Evolutionary conservation across 2,888 invertebrate genomes (phyloP), one percentile per base, ranked within the genome.

Genomic region (Rhamphomyia laevipes): DNA sequence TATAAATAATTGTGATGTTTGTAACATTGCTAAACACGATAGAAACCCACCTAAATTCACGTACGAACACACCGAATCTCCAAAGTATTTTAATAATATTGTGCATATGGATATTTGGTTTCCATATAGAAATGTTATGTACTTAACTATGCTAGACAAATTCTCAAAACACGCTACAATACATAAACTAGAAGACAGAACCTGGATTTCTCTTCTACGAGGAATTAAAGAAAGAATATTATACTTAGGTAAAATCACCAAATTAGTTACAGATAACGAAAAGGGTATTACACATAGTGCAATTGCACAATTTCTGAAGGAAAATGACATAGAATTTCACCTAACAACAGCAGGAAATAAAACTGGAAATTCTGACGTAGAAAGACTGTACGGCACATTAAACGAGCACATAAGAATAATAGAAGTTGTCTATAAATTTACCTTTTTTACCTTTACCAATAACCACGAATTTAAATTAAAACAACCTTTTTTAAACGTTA

Each of bases 321-420:
- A 49, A 31, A 50, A 50, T 16, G 7, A 27, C 6, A 50, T 46
- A 21, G 35, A 42, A 7, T 41, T 43, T 7, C 52, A 52, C 23
- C 3, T 44, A 15, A 52, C 48, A 13, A 51, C 50, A 10, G 37
- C 50, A 23, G 31, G 37, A 16, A 37, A 27, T 13, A 50, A 53
- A 47, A 49, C 53, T 13, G 53, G 50, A 2, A 53, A 53, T 41
- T 27, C 46, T 2, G 50, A 50, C 18, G 37, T 50, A 12, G 49
- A 53, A 41, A 35, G 50, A 21, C 43, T 52, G 11, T 48, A 48
- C 18, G 45, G 45, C 16, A 50, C n/a, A n/a, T n/a, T n/a, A n/a
- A n/a, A n/a, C n/a, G n/a, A n/a, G n/a, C n/a, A n/a, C 48, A 13
- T 53, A 16, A 6, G 53, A 18, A 35, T 51, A 13, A 31, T 50